These are phyloP conservation scores for Monomorium pharaonis DNA, from an alignment of 1,140 invertebrate species.

Conservation along the genomic window DNA sequence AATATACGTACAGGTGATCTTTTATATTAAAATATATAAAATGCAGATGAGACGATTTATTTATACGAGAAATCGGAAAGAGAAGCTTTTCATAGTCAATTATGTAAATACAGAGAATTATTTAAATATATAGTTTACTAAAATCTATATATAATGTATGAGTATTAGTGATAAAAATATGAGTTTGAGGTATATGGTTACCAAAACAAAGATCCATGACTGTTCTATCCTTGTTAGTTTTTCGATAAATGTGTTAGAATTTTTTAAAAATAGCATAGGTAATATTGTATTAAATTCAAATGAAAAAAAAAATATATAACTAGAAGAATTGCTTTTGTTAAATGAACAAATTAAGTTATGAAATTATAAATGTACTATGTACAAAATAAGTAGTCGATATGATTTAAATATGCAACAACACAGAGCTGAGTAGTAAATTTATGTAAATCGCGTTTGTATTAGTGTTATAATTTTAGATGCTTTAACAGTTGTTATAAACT, in stretches of 20 bases:
- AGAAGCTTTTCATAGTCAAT: constrained; percentile 76
- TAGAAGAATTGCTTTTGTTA: constrained; percentile 18
- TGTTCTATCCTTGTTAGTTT: constrained; percentile 25
- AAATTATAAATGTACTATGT: background rate
- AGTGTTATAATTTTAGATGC: constrained; percentile 50
- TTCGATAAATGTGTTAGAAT: constrained; percentile 21
- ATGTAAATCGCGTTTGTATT: constrained; percentile 11
- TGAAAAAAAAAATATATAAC: background rate
- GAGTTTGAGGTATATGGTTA: constrained; percentile 20
- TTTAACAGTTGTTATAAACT: constrained; percentile 33
- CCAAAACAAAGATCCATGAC: constrained; percentile 19
- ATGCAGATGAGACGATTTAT: constrained; percentile 55
- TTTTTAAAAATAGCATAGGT: background rate
- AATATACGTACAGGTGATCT: background rate
- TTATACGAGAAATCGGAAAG: constrained; percentile 59
- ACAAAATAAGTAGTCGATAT: constrained; percentile 3
- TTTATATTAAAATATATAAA: constrained; percentile 7
- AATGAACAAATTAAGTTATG: background rate
- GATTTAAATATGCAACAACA: constrained; percentile 2
- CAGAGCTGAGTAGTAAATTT: constrained; percentile 10
- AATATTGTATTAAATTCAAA: background rate
- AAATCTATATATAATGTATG: constrained; percentile 29
- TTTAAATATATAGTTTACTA: constrained; percentile 60
- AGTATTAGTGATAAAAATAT: constrained; percentile 2
- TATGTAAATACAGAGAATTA: constrained; percentile 76